Evolutionary conservation across 2,113 vertebrate species (phyloP).

Genomic region (Aplodontia rufa): DNA sequence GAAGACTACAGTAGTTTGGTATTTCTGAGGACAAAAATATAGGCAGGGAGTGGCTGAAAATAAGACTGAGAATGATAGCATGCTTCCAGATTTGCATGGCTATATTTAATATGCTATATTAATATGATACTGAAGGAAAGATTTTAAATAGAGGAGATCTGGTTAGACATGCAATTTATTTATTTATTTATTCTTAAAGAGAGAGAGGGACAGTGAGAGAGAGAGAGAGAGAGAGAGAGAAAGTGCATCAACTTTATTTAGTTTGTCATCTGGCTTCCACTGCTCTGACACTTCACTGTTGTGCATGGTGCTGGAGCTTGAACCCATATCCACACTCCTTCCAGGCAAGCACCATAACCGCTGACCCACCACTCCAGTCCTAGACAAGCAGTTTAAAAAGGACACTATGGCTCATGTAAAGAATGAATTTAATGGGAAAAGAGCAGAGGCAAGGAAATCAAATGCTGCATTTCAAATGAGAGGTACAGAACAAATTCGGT

Average conservation of each 20-base stretch:
- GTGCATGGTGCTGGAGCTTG: too few species aligned
- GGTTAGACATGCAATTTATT: not conserved
- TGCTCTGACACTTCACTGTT: too few species aligned
- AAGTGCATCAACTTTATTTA: too few species aligned
- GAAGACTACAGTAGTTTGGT: not conserved
- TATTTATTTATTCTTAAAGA: too few species aligned
- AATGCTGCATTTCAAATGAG: conserved; percentile 25
- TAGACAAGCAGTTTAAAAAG: not conserved
- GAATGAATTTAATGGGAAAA: not conserved
- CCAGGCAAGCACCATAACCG: too few species aligned
- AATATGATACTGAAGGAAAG: conserved; percentile 14
- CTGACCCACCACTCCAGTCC: too few species aligned
- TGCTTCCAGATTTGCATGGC: not conserved
- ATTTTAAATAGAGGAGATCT: conserved; percentile 41
- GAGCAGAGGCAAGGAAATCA: not conserved
- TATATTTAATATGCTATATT: conserved; percentile 49
- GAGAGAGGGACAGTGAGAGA: too few species aligned
- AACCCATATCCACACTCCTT: too few species aligned
- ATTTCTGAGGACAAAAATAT: conserved; percentile 41
- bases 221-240: too few species aligned
- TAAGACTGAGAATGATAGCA: conserved; percentile 1
- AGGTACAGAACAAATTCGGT: conserved; percentile 15
- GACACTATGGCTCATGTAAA: not conserved
- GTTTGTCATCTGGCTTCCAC: too few species aligned
- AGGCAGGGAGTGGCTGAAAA: conserved; percentile 14